A percentile compares a stretch with the other conserved stretches of the same genome.
Conservation (phyloP, 2,797 vertebrate genomes). For the Enteromius anoplus region DNA sequence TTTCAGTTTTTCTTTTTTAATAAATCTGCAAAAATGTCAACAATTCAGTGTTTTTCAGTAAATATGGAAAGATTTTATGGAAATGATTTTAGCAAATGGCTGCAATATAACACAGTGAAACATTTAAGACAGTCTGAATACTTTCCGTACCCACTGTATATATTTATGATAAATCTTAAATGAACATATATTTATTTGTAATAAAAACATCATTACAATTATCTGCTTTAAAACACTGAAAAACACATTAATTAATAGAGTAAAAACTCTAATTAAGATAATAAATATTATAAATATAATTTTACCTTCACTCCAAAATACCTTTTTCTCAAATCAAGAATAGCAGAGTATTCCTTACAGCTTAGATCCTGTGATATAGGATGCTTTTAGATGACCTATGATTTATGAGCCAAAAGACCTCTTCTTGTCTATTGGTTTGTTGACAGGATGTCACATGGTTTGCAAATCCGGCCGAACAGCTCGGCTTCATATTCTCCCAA, state of each 20-base stretch:
- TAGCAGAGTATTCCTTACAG: neutral
- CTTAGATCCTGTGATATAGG: constrained; percentile 33
- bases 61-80: too few relatives aligned
- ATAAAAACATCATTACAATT: neutral
- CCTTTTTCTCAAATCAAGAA: neutral
- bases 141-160: too few relatives aligned
- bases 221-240: neutral
- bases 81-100: too few relatives aligned
- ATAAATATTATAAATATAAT: neutral
- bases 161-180: neutral
- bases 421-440: constrained; percentile 73
- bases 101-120: too few relatives aligned
- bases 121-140: too few relatives aligned
- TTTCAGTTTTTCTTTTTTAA: too few relatives aligned
- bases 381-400: constrained; percentile 54
- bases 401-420: constrained; percentile 68
- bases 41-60: too few relatives aligned
- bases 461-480: constrained; percentile 69
- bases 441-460: constrained; percentile 76
- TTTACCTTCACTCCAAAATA: neutral
- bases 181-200: neutral
- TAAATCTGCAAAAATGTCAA: too few relatives aligned
- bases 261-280: neutral
- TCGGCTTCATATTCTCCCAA: constrained; percentile 55
- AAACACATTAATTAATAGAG: neutral